Percentiles rank a stretch among this genome's conserved stretches.
These are phyloP conservation scores for Drosophila setosimentum DNA, from an alignment of 2,888 invertebrate genomes.

Conservation along the genomic window DNA sequence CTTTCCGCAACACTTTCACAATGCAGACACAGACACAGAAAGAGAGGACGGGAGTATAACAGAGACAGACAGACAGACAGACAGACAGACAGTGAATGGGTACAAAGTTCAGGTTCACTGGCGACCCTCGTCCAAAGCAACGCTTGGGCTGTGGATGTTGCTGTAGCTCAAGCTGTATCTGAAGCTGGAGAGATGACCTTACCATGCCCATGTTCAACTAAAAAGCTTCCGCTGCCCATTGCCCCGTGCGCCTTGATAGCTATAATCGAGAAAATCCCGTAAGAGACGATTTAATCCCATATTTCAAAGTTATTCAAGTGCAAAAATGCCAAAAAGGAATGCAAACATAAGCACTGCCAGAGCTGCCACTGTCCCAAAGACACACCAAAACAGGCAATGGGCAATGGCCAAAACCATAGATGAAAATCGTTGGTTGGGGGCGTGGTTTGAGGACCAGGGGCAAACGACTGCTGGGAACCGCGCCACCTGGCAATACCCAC, in stretches of 20 bases:
- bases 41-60: not conserved
- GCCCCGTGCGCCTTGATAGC: slow-evolving; percentile 69
- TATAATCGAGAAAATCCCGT: slow-evolving; percentile 83
- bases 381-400: slow-evolving; percentile 35
- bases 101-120: slow-evolving; percentile 59
- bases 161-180: slow-evolving; percentile 1
- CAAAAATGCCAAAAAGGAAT: slow-evolving; percentile 83
- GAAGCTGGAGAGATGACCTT: slow-evolving; percentile 41
- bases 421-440: slow-evolving; percentile 17
- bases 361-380: slow-evolving; percentile 49
- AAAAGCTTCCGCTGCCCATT: slow-evolving; percentile 15
- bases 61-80: not conserved
- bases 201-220: slow-evolving; percentile 25
- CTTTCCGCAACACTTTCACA: slow-evolving; percentile 61
- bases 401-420: slow-evolving; percentile 20
- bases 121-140: slow-evolving; percentile 47
- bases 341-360: slow-evolving; percentile 79
- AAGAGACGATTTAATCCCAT: slow-evolving; percentile 84
- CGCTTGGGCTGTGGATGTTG: not conserved
- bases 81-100: slow-evolving; percentile 27
- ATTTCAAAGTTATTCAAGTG: slow-evolving; percentile 84
- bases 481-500: slow-evolving; percentile 63
- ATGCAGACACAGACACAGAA: slow-evolving; percentile 9
- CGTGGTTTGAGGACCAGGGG: not conserved
- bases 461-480: slow-evolving; percentile 58